These are phyloP conservation scores for Drosophila eohydei DNA, from an alignment of 2,888 invertebrate species.

Conservation along the genomic window DNA sequence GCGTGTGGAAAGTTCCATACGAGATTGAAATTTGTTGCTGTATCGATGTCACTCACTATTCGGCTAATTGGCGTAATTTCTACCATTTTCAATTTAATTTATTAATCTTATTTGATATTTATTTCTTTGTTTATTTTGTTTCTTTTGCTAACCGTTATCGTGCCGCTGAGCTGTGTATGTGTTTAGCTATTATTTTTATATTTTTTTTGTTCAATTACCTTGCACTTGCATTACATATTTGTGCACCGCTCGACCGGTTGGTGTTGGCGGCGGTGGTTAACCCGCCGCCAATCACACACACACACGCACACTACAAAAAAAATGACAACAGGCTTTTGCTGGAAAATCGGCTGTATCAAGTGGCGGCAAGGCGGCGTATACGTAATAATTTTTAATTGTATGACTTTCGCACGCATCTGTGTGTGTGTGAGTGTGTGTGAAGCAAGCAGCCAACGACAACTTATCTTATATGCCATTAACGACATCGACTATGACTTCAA, in stretches of 20 bases:
- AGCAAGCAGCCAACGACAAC: conserved; percentile 39
- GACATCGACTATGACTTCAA: conserved; percentile 39
- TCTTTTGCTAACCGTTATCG: neutral
- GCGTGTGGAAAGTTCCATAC: conserved; percentile 14
- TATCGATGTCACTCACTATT: conserved; percentile 40
- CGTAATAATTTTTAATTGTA: conserved; percentile 80
- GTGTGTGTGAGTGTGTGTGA: conserved; percentile 21
- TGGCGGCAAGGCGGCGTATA: conserved; percentile 68
- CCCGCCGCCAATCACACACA: conserved; percentile 37
- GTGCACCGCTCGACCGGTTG: conserved; percentile 60
- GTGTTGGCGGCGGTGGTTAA: conserved; percentile 66
- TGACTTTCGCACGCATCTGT: conserved; percentile 62
- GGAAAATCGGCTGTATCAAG: conserved; percentile 48
- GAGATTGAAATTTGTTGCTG: conserved; percentile 16
- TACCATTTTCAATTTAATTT: conserved; percentile 9
- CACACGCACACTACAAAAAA: conserved; percentile 18
- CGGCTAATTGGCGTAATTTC: conserved; percentile 39
- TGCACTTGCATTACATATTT: conserved; percentile 75
- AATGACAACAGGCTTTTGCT: conserved; percentile 56
- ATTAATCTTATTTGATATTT: conserved; percentile 15
- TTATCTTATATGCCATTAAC: conserved; percentile 51
- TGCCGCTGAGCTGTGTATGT: conserved; percentile 3
- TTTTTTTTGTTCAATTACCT: conserved; percentile 71
- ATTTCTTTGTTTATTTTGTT: conserved; percentile 14
- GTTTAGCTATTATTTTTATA: conserved; percentile 2